Base-by-base conservation (phyloP, 2,113 vertebrate genomes). In the Gnathonemus echidnorhynchus region DNA sequence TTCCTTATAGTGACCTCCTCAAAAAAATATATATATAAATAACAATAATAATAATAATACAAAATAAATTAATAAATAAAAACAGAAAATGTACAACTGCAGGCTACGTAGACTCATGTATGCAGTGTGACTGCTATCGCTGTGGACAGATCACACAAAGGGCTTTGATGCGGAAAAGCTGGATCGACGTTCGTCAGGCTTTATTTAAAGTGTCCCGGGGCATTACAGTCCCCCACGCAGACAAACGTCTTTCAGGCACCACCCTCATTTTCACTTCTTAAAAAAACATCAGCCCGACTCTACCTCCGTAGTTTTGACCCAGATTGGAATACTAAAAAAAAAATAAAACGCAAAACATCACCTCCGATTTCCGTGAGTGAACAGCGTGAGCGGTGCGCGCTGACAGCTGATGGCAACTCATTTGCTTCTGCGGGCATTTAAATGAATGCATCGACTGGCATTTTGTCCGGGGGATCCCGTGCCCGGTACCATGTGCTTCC, bases 211-310 rank as follows among this genome's bases (percentile, higher is more conserved):
- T 85, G 42, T 53, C 27, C 48, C 8, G 86, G 86, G 86, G 49
- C 27, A 9, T 35, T 2, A 15, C 48, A 27, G 24, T n/a, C 50
- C 86, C 86, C 11, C 48, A 35, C 49, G 17, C 49, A 53, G 42
- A 86, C 46, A 50, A 86, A 35, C 21, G 48, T 27, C 85, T 52
- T 87, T 9, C 48, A 87, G 27, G n/a, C 35, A 53, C 15, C 86
- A 19, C 35, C 85, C 48, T 87, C 27, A 53, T 87, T 39, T 39
- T 87, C 85, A 49, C 46, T 87, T 53, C 85, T 87, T 53, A 87
- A 87, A 49, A 77, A 80, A 70, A 70, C 62, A 86, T 56, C 86
- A 87, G 86, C 86, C 27, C 27, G 0, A 17, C 27, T 85, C 15
- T 48, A 56, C 50, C 45, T 53, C 27, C n/a, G 10, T 35, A 53